Evolutionary conservation across 2,888 invertebrate genomes (phyloP).

Genomic region (Synergus laeviventris): DNA sequence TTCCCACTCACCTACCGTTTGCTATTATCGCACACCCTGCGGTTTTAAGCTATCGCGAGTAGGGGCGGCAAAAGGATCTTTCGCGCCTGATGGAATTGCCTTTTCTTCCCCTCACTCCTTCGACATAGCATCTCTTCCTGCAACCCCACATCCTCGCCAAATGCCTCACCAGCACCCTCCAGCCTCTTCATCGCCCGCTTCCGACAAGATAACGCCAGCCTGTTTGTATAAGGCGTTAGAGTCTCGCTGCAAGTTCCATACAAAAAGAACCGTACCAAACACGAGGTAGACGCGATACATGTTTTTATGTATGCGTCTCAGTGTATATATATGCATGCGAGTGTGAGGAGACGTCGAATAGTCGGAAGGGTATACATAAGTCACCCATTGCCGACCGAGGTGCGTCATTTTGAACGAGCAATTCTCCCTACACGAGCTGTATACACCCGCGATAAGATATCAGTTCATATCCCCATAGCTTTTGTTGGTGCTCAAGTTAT

Average conservation of each 20-base stretch:
- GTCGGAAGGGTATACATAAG: conserved; percentile 55
- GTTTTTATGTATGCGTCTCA: not conserved
- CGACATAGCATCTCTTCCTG: conserved; percentile 45
- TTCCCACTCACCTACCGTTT: conserved; percentile 63
- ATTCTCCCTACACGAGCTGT: conserved; percentile 55
- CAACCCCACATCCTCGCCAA: conserved; percentile 51
- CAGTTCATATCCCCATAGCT: conserved; percentile 47
- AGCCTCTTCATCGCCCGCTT: conserved; percentile 54
- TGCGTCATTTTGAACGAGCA: conserved; percentile 58
- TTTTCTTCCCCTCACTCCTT: conserved; percentile 54
- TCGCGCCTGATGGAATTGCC: conserved; percentile 57
- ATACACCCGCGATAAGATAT: conserved; percentile 63
- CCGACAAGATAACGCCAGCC: conserved; percentile 63
- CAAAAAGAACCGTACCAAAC: conserved; percentile 49
- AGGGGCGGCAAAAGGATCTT: conserved; percentile 44
- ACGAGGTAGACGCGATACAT: conserved; percentile 47
- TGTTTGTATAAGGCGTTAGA: conserved; percentile 63
- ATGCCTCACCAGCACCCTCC: conserved; percentile 34
- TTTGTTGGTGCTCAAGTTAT: conserved; percentile 50
- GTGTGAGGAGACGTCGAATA: conserved; percentile 35
- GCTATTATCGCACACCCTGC: conserved; percentile 70
- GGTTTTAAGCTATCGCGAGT: conserved; percentile 66
- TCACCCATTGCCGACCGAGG: conserved; percentile 57
- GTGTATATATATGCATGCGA: not conserved
- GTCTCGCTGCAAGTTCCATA: conserved; percentile 50